These are phyloP conservation scores for Gonioctena quinquepunctata DNA, from an alignment of 1,140 invertebrate species.

Conservation along the genomic window DNA sequence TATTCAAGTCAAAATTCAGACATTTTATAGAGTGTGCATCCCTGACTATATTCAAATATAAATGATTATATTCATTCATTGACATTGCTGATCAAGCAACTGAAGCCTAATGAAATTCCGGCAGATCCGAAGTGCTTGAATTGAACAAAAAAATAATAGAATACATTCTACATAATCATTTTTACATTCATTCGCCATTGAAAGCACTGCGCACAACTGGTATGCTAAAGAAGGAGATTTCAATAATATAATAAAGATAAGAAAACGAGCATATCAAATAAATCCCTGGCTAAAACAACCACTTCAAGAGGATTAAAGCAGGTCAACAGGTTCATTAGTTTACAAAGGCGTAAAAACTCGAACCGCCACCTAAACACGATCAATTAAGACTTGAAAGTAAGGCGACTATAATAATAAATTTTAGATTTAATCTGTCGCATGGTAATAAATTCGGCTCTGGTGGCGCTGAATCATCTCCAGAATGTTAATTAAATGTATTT, in stretches of 20 bases:
- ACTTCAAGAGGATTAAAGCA: background rate
- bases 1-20: too few relatives aligned
- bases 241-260: background rate
- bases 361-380: background rate
- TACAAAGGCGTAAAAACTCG: background rate
- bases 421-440: slow-evolving; percentile 18
- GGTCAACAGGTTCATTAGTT: slow-evolving; percentile 2
- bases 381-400: slow-evolving; percentile 21
- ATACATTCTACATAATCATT: too few relatives aligned
- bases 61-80: too few relatives aligned
- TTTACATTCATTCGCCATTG: too few relatives aligned
- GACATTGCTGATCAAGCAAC: too few relatives aligned
- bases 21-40: too few relatives aligned
- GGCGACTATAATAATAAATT: slow-evolving; percentile 18
- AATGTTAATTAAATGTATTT: slow-evolving; percentile 21
- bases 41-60: too few relatives aligned
- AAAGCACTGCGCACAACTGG: too few relatives aligned
- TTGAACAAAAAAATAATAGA: too few relatives aligned
- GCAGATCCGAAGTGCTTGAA: too few relatives aligned
- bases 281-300: background rate
- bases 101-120: too few relatives aligned
- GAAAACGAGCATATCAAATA: background rate
- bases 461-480: slow-evolving; percentile 19
- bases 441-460: slow-evolving; percentile 25
- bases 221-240: too few relatives aligned